Base-by-base conservation (phyloP, 2,888 invertebrate genomes). In the Spicauda simplicius region DNA sequence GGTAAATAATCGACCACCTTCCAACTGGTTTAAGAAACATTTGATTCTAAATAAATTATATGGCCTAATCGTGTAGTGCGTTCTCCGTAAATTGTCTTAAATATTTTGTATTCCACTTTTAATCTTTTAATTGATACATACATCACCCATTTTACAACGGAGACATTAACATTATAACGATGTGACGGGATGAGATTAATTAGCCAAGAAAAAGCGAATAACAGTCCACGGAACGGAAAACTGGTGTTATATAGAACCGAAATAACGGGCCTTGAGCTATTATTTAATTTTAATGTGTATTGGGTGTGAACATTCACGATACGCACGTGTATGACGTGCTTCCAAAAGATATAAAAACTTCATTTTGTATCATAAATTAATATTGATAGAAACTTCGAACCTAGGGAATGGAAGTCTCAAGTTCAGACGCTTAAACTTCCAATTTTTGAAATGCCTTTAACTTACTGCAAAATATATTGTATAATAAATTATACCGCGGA, bases 231-330 rank as follows among this genome's bases (percentile, higher is more conserved):
- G 18, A 37, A 61, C 80, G 78, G 81, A 79, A 80, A 79, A 75
- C 77, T 72, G 76, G 71, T 73, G 76, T 79, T 77, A 77, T 79
- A 80, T 84, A 83, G 83, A 86, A 86, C 85, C 77, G 86, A 90
- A 90, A 90, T 88, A 90, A 84, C 84, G 18, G 80, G 80, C 90
- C 91, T 91, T 91, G 91, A 81, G 86, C 88, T 82, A 87, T 88
- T 90, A 89, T 89, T 88, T 88, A 87, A 88, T 88, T 86, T 86
- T 86, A 87, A 87, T 88, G 85, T 85, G 84, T 83, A 84, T 85
- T 80, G 74, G 73, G 73, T 75, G 76, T 74, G 73, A 71, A 73
- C 58, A 62, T 63, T 54, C 41, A 45, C 45, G 48, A 25, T 16
- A 55, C 48, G 60, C 69, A 59, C 48, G 61, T 69, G 63, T 16